Percentiles rank a stretch among this genome's conserved stretches.
Evolutionary conservation across 2,797 vertebrate species (phyloP).

Genomic region (Etheostoma nigrum): DNA sequence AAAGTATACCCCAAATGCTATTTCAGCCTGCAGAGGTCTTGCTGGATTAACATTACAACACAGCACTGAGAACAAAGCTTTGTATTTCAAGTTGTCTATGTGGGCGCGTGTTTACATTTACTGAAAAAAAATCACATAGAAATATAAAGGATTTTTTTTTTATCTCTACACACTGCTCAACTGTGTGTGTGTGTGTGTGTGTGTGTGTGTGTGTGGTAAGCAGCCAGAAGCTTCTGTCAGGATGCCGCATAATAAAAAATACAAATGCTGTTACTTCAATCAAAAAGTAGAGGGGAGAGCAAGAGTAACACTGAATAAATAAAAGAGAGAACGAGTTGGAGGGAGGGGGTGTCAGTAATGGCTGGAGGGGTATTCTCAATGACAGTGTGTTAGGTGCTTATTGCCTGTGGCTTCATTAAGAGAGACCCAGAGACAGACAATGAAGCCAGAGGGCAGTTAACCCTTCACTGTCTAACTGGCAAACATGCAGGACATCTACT

Average conservation of each 20-base stretch:
- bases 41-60: constrained; percentile 4
- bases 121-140: constrained; percentile 3
- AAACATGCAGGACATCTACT: not conserved
- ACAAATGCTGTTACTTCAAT: constrained; percentile 11
- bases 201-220: not conserved
- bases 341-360: constrained; percentile 8
- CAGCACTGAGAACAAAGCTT: not conserved
- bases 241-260: constrained; percentile 27
- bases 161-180: not conserved
- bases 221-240: not conserved
- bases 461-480: constrained; percentile 2
- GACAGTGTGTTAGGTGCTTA: constrained; percentile 48
- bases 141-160: not conserved
- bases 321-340: not conserved
- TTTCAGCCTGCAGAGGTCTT: not conserved
- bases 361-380: constrained; percentile 27
- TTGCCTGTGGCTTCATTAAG: constrained; percentile 52
- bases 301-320: not conserved
- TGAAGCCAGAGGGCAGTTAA: constrained; percentile 31
- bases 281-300: not conserved
- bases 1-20: no score
- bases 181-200: not conserved
- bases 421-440: constrained; percentile 20
- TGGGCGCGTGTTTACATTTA: not conserved
- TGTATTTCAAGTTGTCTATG: not conserved